A percentile compares a stretch with the other conserved stretches of the same genome.
These are phyloP conservation scores for Esperia sulphurella DNA, from an alignment of 2,888 invertebrate species.

Conservation along the genomic window DNA sequence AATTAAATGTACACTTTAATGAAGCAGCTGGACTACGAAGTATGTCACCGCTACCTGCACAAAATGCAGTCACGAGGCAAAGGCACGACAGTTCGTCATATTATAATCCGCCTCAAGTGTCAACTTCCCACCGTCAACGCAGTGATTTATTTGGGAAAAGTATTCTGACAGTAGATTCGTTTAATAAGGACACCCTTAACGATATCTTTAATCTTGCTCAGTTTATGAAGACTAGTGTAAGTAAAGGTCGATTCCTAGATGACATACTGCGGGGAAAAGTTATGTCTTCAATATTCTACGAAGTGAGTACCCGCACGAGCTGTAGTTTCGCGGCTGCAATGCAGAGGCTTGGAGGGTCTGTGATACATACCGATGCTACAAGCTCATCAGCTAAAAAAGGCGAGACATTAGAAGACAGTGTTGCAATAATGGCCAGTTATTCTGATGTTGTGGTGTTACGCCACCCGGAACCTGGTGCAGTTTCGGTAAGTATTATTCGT, in stretches of 20 bases:
- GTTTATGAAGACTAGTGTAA: conserved; percentile 88
- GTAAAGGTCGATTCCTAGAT: conserved; percentile 90
- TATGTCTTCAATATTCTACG: conserved; percentile 98
- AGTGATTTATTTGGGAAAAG: conserved; percentile 84
- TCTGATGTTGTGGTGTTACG: conserved; percentile 95
- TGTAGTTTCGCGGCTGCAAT: conserved; percentile 98
- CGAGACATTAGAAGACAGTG: conserved; percentile 94
- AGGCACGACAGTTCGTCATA: conserved; percentile 80
- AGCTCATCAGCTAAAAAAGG: conserved; percentile 98
- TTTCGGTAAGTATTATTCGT: conserved; percentile 81
- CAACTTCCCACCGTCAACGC: conserved; percentile 64
- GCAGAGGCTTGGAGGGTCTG: conserved; percentile 96
- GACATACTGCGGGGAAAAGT: conserved; percentile 94
- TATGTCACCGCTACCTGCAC: conserved; percentile 73
- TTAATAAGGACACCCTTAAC: conserved; percentile 93
- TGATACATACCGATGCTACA: conserved; percentile 93
- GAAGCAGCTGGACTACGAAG: conserved; percentile 65
- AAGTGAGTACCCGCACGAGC: conserved; percentile 97
- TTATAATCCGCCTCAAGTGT: conserved; percentile 54
- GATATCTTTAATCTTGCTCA: conserved; percentile 97
- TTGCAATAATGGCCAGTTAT: conserved; percentile 93
- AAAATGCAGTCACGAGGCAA: conserved; percentile 52
- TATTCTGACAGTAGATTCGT: conserved; percentile 91
- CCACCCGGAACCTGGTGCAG: conserved; percentile 96
- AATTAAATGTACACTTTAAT: conserved; percentile 81